A percentile compares a stretch with the other conserved stretches of the same genome.
Conservation (phyloP, 2,113 vertebrate genomes). For the Silurus meridionalis region DNA sequence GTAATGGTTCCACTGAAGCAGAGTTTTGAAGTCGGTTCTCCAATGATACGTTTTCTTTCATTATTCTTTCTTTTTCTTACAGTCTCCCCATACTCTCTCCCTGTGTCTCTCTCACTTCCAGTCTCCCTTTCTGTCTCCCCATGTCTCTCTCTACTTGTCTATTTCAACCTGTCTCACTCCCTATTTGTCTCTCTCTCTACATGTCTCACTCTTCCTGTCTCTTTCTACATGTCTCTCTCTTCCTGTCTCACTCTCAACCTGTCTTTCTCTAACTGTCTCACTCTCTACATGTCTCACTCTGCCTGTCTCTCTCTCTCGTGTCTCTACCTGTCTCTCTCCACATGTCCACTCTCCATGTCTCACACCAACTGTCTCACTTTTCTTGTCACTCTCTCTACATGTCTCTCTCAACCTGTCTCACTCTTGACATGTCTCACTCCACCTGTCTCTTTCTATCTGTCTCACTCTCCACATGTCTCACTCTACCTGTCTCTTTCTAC, state of each 20-base stretch:
- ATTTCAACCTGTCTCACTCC: neutral
- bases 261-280: neutral
- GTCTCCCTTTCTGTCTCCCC: no score
- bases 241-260: neutral
- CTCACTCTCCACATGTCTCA: no score
- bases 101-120: no score
- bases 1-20: neutral
- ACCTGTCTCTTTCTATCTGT: no score
- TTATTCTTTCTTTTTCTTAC: no score
- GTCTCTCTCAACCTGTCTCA: neutral
- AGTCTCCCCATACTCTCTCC: no score
- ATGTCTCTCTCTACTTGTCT: neutral
- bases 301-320: neutral
- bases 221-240: no score
- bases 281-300: neutral
- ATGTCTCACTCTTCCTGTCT: no score
- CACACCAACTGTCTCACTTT: no score
- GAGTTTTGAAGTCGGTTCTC: neutral
- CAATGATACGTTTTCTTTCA: neutral
- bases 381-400: neutral
- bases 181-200: neutral
- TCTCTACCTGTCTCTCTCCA: neutral
- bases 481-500: neutral
- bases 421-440: no score
- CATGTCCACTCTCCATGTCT: neutral